A percentile compares a stretch with the other conserved stretches of the same genome.
phyloP scores from a whole-genome alignment of 1,140 invertebrate genomes.

The Whitmania pigra region DNA sequence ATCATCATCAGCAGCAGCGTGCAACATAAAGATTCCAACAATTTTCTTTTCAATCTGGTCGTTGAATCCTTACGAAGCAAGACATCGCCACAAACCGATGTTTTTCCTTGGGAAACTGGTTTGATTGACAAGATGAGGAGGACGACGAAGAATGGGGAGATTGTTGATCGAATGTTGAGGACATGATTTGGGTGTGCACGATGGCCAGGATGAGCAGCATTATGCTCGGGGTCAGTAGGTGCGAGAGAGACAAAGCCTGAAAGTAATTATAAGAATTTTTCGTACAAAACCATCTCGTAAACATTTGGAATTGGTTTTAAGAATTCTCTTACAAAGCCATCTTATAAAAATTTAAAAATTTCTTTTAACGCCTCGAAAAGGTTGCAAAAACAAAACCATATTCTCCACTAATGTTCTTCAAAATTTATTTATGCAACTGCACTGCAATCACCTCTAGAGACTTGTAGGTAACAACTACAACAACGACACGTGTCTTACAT shows the following conservation, averaged over 20 bases:
- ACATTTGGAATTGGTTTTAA: no score
- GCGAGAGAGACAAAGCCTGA: background rate
- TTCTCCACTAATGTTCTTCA: no score
- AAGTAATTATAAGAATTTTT: background rate
- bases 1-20: background rate
- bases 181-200: conserved; percentile 75
- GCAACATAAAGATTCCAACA: background rate
- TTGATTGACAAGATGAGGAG: background rate
- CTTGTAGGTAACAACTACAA: no score
- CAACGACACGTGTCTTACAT: no score
- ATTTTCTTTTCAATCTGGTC: background rate
- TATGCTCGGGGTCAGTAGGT: conserved; percentile 2
- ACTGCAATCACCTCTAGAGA: no score
- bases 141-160: background rate
- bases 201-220: conserved; percentile 52
- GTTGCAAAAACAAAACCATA: no score
- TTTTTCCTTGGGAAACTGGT: background rate
- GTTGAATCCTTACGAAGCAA: no score
- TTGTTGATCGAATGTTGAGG: conserved; percentile 30
- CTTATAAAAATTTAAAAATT: no score
- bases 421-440: no score
- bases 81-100: background rate
- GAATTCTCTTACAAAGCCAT: no score
- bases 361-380: no score
- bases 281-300: no score